A percentile compares a stretch with the other conserved stretches of the same genome.
Evolutionary conservation across 2,797 vertebrate species (phyloP).

Genomic region (Cygnus olor): DNA sequence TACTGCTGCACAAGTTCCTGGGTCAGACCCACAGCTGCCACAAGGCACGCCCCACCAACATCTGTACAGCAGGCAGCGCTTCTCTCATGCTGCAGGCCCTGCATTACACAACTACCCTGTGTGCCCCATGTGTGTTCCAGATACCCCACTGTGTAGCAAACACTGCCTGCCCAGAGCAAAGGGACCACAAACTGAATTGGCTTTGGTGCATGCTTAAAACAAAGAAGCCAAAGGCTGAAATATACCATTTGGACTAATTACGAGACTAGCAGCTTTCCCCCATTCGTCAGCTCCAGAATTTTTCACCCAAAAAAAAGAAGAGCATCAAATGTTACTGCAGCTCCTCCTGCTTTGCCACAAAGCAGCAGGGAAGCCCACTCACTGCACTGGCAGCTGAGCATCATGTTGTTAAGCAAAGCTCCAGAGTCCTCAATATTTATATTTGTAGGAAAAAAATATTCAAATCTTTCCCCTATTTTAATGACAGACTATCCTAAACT

Average conservation of each 20-base stretch:
- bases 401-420: background rate
- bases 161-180: background rate
- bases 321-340: background rate
- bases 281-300: background rate
- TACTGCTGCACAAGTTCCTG: background rate
- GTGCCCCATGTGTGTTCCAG: background rate
- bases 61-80: background rate
- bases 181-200: background rate
- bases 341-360: background rate
- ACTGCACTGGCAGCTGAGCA: background rate
- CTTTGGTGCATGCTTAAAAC: background rate
- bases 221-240: background rate
- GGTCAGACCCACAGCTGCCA: background rate
- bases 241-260: background rate
- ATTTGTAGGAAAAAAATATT: background rate
- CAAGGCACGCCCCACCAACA: background rate
- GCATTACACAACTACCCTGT: background rate
- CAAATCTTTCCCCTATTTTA: background rate
- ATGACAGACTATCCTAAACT: background rate
- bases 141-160: background rate
- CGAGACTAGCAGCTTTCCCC: background rate
- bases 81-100: background rate
- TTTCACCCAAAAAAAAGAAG: background rate
- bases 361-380: background rate
- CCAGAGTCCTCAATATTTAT: background rate